Percentiles rank a stretch among this genome's conserved stretches.
These are phyloP conservation scores for Dendrocopos noguchii DNA, from an alignment of 2,113 vertebrate species.

Conservation along the genomic window DNA sequence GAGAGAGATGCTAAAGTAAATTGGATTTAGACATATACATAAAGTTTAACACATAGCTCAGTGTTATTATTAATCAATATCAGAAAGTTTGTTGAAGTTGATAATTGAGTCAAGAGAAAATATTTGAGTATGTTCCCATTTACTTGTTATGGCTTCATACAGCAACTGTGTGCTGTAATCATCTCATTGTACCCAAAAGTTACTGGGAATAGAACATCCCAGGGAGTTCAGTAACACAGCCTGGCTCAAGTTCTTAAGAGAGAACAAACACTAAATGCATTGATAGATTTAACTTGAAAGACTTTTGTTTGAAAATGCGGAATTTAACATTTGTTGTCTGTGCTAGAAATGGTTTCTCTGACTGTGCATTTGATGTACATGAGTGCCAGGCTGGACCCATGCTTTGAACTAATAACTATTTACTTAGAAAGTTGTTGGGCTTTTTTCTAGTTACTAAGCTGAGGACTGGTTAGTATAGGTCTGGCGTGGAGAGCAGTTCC, in stretches of 20 bases:
- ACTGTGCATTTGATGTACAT: fast-evolving
- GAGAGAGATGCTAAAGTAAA: neutral
- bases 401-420: neutral
- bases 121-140: neutral
- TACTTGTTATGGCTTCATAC: neutral
- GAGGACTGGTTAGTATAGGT: neutral
- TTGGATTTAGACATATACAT: neutral
- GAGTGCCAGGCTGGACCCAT: neutral
- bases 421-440: neutral
- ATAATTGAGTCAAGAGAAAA: neutral
- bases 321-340: neutral
- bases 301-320: neutral
- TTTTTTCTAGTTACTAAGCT: neutral
- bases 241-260: neutral
- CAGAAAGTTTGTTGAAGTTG: neutral
- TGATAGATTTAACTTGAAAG: neutral
- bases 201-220: neutral
- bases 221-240: neutral
- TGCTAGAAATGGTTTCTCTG: neutral
- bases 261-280: neutral
- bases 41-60: neutral
- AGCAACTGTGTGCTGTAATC: neutral
- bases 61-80: neutral
- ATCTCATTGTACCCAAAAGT: neutral
- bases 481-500: neutral